Evolutionary conservation across 2,797 vertebrate species (phyloP), one percentile per base, ranked within the genome.

Genomic region (Catharus ustulatus): DNA sequence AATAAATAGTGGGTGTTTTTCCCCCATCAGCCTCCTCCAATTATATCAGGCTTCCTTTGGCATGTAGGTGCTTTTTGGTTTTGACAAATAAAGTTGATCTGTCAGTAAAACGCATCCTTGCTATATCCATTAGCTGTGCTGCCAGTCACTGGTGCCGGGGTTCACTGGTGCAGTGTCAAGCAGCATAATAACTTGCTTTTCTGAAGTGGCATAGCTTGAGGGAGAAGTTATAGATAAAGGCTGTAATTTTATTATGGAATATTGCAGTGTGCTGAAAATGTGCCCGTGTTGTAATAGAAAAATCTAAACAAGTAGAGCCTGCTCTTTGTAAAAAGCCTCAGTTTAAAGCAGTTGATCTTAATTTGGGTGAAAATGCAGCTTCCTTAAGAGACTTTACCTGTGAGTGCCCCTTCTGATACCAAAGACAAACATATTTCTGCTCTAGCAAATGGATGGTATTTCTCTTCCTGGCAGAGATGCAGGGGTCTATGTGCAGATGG

Each of bases 191-290:
- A 92, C 90, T 90, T 63, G 66, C 62, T 91, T 58, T 87, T 94
- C 58, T 88, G 59, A 86, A 87, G 87, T 69, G 89, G 67, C 3
- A 0, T 95, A 72, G 89, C 95, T 94, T 76, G 73, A 90, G 94
- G 93, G 71, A 91, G 67, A 96, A 79, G 59, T 86, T 87, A 30
- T 0, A 58, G 71, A 32, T 69, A 69, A 95, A 94, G 76, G 62
- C 85, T 61, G 40, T 93, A 84, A 93, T 94, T 95, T 81, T 61
- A 88, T 95, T 95, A 94, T 6, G 15, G 85, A 86, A 79, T 95
- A 96, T 90, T 91, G 80, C 87, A 84, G n/a, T 71, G 48, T 63
- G 74, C 77, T 69, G 90, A 84, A 87, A 93, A 74, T n/a, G 32
- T 64, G 64, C 24, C 46, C 21, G 4, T 79, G 30, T 68, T 84